phyloP scores from a whole-genome alignment of 2,113 vertebrate genomes.

The Apeltes quadracus region DNA sequence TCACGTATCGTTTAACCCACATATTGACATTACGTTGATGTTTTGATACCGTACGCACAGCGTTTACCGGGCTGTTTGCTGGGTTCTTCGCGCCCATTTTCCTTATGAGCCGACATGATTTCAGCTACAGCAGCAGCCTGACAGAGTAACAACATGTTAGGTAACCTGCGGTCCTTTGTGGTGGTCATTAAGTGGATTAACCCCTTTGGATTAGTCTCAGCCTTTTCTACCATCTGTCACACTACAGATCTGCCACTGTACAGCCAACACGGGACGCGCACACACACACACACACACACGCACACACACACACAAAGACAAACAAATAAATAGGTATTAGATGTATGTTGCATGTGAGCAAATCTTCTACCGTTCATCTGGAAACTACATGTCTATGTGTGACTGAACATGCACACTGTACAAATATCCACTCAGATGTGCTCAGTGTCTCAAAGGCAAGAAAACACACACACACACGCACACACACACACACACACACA shows the following conservation, averaged over 20 bases:
- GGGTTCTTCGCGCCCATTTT: conserved; percentile 29
- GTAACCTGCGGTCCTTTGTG: conserved; percentile 52
- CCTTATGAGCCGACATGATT: conserved; percentile 17
- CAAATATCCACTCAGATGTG: background rate
- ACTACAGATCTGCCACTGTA: conserved; percentile 36
- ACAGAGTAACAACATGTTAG: conserved; percentile 54
- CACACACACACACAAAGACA: conserved; percentile 15
- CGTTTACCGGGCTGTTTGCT: conserved; percentile 21
- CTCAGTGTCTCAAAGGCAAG: background rate
- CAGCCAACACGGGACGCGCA: background rate
- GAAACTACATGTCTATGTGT: conserved; percentile 4
- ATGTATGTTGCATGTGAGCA: conserved; percentile 25
- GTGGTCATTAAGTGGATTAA: conserved; percentile 76
- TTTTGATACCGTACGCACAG: background rate
- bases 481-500: conserved; percentile 6
- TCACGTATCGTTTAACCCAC: background rate
- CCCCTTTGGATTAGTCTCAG: conserved; percentile 73
- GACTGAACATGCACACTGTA: conserved; percentile 2
- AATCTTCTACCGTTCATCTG: conserved; percentile 37
- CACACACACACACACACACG: conserved; percentile 13
- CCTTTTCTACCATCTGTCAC: conserved; percentile 73
- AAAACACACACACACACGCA: no score
- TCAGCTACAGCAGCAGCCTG: background rate
- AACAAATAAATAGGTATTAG: background rate
- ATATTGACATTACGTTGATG: background rate